Percentiles rank a stretch among this genome's conserved stretches.
Conservation (phyloP, 2,113 vertebrate genomes). For the Sciurus niger region DNA sequence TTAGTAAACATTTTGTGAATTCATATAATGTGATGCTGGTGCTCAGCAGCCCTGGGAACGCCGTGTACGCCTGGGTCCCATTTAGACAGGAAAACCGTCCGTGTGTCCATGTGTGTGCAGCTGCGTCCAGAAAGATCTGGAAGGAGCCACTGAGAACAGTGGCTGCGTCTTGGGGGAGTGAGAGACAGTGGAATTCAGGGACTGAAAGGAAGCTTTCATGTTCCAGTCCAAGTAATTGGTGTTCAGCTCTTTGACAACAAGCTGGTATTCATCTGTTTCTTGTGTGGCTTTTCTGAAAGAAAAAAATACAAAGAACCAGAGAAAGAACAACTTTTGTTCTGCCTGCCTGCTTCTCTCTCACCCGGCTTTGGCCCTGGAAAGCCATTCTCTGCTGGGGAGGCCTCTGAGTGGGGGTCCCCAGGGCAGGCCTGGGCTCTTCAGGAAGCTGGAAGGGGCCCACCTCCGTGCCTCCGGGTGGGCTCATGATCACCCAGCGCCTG, state of each 20-base stretch:
- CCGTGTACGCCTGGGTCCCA: too few relatives aligned
- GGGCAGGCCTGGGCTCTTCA: background rate
- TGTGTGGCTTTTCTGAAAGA: slow-evolving; percentile 61
- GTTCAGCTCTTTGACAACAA: slow-evolving; percentile 14
- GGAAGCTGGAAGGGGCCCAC: background rate
- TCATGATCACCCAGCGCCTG: background rate
- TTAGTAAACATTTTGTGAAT: too few relatives aligned
- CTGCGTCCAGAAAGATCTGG: background rate
- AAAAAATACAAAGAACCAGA: slow-evolving; percentile 23
- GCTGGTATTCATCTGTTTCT: slow-evolving; percentile 51
- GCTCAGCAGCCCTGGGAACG: slow-evolving; percentile 1
- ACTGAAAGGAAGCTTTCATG: slow-evolving; percentile 45
- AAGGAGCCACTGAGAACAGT: background rate
- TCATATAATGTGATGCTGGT: too few relatives aligned
- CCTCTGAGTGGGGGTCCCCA: background rate
- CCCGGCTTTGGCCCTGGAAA: background rate
- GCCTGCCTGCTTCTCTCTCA: background rate
- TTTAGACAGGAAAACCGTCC: too few relatives aligned
- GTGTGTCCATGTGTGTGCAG: background rate
- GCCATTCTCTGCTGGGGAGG: background rate
- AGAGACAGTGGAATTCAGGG: slow-evolving; percentile 4
- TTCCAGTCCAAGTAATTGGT: background rate
- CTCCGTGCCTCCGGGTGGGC: background rate
- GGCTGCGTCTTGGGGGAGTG: background rate
- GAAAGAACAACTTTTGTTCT: background rate